These are phyloP conservation scores for Crocidura indochinensis DNA, from an alignment of 2,797 vertebrate genomes.

Conservation along the genomic window DNA sequence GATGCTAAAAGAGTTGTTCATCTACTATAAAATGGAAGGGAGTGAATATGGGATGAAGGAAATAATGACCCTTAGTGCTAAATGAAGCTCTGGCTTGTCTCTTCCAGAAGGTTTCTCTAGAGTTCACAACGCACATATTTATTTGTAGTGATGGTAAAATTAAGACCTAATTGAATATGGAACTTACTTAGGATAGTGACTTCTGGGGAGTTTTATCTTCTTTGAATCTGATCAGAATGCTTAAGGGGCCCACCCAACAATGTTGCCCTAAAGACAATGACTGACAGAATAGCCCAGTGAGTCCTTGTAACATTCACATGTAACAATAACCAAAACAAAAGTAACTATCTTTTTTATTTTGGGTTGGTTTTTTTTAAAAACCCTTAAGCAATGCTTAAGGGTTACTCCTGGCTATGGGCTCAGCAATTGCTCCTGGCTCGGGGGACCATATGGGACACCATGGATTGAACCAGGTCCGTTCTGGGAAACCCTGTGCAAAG, in stretches of 20 bases:
- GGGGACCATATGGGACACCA: too few relatives aligned
- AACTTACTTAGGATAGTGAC: neutral
- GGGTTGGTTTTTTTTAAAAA: too few relatives aligned
- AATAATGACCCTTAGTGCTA: constrained; percentile 65
- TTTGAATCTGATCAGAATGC: neutral
- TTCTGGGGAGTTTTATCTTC: neutral
- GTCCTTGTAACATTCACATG: neutral
- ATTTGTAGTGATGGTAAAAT: too few relatives aligned
- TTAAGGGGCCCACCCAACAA: neutral
- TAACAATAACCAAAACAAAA: neutral
- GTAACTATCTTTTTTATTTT: neutral
- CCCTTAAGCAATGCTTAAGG: too few relatives aligned
- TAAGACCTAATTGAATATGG: neutral
- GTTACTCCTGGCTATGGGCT: too few relatives aligned
- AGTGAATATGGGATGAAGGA: constrained; percentile 29
- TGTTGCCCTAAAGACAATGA: constrained; percentile 7
- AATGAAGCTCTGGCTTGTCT: constrained; percentile 39
- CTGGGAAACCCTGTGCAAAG: too few relatives aligned
- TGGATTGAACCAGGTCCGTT: too few relatives aligned
- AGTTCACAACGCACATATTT: neutral
- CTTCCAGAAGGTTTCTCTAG: constrained; percentile 49
- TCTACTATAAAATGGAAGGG: constrained; percentile 23
- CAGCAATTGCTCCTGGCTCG: too few relatives aligned
- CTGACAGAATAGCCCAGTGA: neutral
- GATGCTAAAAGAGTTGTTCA: constrained; percentile 71